phyloP scores from a whole-genome alignment of 2,888 invertebrate genomes.

The Schizaphis graminum region DNA sequence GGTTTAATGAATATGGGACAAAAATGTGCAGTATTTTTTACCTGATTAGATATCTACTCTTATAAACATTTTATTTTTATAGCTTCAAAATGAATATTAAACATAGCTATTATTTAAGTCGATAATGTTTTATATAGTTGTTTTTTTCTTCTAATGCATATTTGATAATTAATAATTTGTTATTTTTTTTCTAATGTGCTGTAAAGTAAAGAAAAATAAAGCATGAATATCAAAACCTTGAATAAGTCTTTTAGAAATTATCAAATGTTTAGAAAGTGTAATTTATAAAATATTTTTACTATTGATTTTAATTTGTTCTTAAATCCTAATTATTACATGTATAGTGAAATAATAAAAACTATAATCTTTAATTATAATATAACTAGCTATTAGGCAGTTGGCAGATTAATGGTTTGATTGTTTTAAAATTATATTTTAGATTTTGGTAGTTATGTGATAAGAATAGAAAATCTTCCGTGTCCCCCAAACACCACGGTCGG shows the following conservation, averaged over 20 bases:
- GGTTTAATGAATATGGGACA: too few species aligned
- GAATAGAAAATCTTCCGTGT: slow-evolving; percentile 86
- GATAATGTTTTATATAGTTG: too few species aligned
- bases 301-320: not conserved
- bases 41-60: too few species aligned
- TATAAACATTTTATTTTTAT: too few species aligned
- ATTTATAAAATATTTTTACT: not conserved
- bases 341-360: not conserved
- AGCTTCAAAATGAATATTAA: too few species aligned
- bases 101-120: too few species aligned
- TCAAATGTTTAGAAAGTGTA: not conserved
- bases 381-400: not conserved
- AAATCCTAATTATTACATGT: not conserved
- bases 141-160: too few species aligned
- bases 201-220: not conserved
- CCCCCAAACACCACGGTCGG: slow-evolving; percentile 84
- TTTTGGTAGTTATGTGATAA: slow-evolving; percentile 79
- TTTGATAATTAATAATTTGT: too few species aligned
- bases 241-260: not conserved
- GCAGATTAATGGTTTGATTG: not conserved
- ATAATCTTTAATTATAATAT: not conserved
- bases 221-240: not conserved
- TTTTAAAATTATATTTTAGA: slow-evolving; percentile 66
- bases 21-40: too few species aligned
- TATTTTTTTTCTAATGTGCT: too few species aligned